Base-by-base conservation (phyloP, 2,797 vertebrate genomes). In the Sparus aurata region DNA sequence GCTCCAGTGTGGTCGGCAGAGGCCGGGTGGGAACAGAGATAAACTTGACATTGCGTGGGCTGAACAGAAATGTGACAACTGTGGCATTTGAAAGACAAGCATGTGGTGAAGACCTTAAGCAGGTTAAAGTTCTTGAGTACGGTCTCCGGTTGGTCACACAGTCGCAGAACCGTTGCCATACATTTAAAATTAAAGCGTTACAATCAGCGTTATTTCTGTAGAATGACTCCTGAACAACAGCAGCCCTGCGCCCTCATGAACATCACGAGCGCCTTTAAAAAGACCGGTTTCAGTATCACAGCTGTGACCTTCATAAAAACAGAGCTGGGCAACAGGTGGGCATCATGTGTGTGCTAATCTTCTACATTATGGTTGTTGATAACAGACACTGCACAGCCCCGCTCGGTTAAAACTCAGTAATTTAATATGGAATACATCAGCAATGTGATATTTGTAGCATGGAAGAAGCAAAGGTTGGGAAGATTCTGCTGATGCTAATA, bases 371-470 rank as follows among this genome's bases (percentile, higher is more conserved):
- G 94, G 93, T 91, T 89, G 92, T 91, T 93, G 95, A 95, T 95
- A 94, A 92, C 93, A 93, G 93, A 91, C 92, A 85, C 89, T 92
- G 88, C 84, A 84, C 85, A 79, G 90, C 79, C 83, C 86, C 12
- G 90, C 94, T 92, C 91, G 73, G 91, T 95, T 95, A 94, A 95
- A 96, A 96, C 92, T 76, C 85, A 91, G 95, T 95, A 92, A 96
- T 95, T 93, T 94, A 95, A 96, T 95, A 95, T 85, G 90, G 93
- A 95, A 95, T 94, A 95, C 93, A 94, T 95, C 92, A 95, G 94
- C 95, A 94, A 93, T 88, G 93, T 93, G 95, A 95, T 95, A 95
- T 96, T 95, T 94, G 93, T 86, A 93, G 89, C 90, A 91, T 83
- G 93, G 90, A 95, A 93, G 92, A 93, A 83, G 91, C 91, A 93